Base-by-base conservation (phyloP, 2,113 vertebrate genomes). In the Percina caprodes region DNA sequence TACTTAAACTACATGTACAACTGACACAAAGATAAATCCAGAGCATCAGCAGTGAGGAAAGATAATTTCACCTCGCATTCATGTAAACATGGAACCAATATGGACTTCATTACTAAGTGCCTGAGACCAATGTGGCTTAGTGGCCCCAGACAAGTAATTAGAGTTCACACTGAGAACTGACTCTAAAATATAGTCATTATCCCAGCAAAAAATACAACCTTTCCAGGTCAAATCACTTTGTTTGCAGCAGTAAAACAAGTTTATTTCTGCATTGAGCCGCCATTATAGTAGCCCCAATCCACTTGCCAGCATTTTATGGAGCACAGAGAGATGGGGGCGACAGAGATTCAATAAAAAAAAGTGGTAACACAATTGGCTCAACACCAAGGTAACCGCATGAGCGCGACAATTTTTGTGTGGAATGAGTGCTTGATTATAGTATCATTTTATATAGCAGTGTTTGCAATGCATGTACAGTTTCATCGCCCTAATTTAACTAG, bases 191-290 rank as follows among this genome's bases (percentile, higher is more conserved):
- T 92, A 95, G 90, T 96, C 95, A 95, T 97, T 97, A 97, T 94
- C 87, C 87, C 92, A 93, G 94, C 95, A 96, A 96, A 97, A 97
- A 97, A 97, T 96, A 93, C 91, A 97, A 97, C 96, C 97, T 98
- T 97, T 97, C 95, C 96, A 97, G 97, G 96, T 97, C 96, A 97
- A 96, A 96, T 96, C 95, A 93, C 96, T 97, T 96, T 97, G 96
- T 97, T 97, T 98, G 95, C 95, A 0, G 93, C 97, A 97, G 96
- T 97, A 97, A 98, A 98, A 96, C 95, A 96, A 96, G 96, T 98
- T 97, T 97, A 97, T 98, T 97, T 97, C 97, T 96, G 96, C 95
- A 96, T 96, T 95, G 96, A 96, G 96, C 96, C 96, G 92, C 95
- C 78, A 88, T 97, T 97, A 97, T 96, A 96, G 96, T 95, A 82